phyloP scores from a whole-genome alignment of 2,888 invertebrate species.

The Eucriotettix oculatus region DNA sequence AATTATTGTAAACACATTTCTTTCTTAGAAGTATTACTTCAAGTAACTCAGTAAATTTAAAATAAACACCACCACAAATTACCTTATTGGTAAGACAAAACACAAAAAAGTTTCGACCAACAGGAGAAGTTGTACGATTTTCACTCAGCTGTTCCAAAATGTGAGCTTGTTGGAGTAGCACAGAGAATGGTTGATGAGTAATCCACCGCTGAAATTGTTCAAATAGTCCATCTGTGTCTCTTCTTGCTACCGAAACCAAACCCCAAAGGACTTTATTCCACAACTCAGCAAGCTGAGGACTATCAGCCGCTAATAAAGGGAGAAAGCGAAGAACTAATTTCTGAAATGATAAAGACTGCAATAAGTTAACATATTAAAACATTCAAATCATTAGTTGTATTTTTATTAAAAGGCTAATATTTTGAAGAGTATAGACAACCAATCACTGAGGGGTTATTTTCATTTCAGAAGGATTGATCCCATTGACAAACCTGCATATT shows the following conservation, averaged over 20 bases:
- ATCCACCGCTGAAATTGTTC: slow-evolving; percentile 40
- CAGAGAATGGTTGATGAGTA: neutral
- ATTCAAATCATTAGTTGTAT: neutral
- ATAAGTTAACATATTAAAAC: no score
- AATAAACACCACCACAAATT: slow-evolving; percentile 5
- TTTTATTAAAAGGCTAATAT: neutral
- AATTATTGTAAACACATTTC: no score
- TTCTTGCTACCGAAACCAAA: slow-evolving; percentile 36
- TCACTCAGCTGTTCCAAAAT: neutral
- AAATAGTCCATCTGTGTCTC: slow-evolving; percentile 34
- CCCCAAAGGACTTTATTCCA: slow-evolving; percentile 44
- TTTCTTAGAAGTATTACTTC: no score
- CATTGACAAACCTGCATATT: no score
- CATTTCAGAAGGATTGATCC: no score
- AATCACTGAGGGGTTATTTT: no score
- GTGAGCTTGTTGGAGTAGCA: neutral
- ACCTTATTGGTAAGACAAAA: slow-evolving; percentile 36
- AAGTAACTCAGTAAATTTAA: no score
- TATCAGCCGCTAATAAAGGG: slow-evolving; percentile 30
- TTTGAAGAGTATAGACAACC: no score
- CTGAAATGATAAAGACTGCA: slow-evolving; percentile 26
- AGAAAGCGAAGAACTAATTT: slow-evolving; percentile 49
- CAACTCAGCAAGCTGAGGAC: slow-evolving; percentile 32
- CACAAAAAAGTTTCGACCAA: slow-evolving; percentile 14
- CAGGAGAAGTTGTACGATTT: neutral